These are phyloP conservation scores for Coryphaenoides rupestris DNA, from an alignment of 2,113 vertebrate species.

Conservation along the genomic window DNA sequence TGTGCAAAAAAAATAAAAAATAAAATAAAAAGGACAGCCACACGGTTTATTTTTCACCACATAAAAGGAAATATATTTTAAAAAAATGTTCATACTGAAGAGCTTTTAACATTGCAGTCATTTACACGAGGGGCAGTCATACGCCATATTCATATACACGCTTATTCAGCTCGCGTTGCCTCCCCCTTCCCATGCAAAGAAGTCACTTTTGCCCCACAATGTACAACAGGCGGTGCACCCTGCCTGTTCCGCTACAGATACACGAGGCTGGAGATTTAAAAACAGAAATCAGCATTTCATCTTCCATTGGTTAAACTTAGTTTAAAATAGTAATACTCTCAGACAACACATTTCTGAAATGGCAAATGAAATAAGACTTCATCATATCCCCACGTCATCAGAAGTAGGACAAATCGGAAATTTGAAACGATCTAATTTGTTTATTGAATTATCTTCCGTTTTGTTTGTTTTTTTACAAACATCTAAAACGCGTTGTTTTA, in stretches of 20 bases:
- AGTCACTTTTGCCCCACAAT: constrained; percentile 66
- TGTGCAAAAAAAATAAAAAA: constrained; percentile 35
- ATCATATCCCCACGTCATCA: constrained; percentile 21
- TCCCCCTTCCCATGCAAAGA: constrained; percentile 76
- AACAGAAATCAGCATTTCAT: constrained; percentile 79
- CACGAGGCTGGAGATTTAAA: constrained; percentile 69
- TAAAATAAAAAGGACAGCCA: too few species aligned
- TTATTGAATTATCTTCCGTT: constrained; percentile 66
- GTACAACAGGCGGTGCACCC: constrained; percentile 69
- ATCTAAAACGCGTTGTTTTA: constrained; percentile 84
- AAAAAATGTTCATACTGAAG: constrained; percentile 88
- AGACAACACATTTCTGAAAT: constrained; percentile 89
- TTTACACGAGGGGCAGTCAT: constrained; percentile 86
- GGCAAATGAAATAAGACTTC: constrained; percentile 73
- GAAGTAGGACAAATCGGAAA: constrained; percentile 85
- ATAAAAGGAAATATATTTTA: constrained; percentile 94
- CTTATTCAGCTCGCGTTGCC: constrained; percentile 76
- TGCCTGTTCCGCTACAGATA: constrained; percentile 76
- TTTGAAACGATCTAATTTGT: constrained; percentile 86
- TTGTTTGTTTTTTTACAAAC: constrained; percentile 79
- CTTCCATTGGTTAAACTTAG: constrained; percentile 74
- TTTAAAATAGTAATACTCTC: constrained; percentile 87
- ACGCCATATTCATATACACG: constrained; percentile 79
- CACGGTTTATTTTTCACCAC: constrained; percentile 82
- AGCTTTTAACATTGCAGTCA: constrained; percentile 79